Percentiles rank a stretch among this genome's conserved stretches.
Evolutionary conservation across 2,888 invertebrate genomes (phyloP).

Genomic region (Cremastinae sp.): DNA sequence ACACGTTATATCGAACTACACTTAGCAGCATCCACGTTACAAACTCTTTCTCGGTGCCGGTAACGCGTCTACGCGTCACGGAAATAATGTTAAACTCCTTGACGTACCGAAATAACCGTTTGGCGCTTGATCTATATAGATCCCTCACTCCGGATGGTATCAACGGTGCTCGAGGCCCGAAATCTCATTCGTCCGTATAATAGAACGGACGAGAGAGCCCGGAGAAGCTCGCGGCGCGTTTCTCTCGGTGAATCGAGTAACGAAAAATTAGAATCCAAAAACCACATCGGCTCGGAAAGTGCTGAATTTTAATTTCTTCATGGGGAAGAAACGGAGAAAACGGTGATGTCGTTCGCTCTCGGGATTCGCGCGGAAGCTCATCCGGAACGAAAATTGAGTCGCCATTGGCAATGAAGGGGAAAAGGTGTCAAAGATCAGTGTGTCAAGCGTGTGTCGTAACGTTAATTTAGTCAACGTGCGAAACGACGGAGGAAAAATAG

Average conservation of each 20-base stretch:
- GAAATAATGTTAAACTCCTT: constrained; percentile 60
- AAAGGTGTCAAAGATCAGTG: constrained; percentile 16
- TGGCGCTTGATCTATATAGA: constrained; percentile 55
- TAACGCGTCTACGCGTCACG: constrained; percentile 43
- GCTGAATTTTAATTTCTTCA: not conserved
- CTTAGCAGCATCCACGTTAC: constrained; percentile 5
- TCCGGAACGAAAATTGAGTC: not conserved
- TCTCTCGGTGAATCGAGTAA: not conserved
- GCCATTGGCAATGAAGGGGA: constrained; percentile 29
- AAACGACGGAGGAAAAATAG: constrained; percentile 30
- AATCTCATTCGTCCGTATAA: constrained; percentile 23
- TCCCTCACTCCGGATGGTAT: constrained; percentile 55
- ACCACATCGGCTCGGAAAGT: not conserved
- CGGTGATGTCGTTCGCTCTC: not conserved
- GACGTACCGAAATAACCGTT: constrained; percentile 60
- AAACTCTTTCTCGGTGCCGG: constrained; percentile 20
- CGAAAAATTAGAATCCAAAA: not conserved
- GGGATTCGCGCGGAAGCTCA: too few relatives aligned
- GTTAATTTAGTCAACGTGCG: constrained; percentile 21
- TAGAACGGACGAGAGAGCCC: constrained; percentile 22
- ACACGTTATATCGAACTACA: constrained; percentile 1
- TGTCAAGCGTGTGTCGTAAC: constrained; percentile 34
- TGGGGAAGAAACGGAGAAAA: not conserved
- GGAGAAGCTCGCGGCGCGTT: constrained; percentile 41
- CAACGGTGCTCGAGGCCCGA: constrained; percentile 41